These are phyloP conservation scores for Pogonocherus hispidulus DNA, from an alignment of 2,888 invertebrate genomes.

Conservation along the genomic window DNA sequence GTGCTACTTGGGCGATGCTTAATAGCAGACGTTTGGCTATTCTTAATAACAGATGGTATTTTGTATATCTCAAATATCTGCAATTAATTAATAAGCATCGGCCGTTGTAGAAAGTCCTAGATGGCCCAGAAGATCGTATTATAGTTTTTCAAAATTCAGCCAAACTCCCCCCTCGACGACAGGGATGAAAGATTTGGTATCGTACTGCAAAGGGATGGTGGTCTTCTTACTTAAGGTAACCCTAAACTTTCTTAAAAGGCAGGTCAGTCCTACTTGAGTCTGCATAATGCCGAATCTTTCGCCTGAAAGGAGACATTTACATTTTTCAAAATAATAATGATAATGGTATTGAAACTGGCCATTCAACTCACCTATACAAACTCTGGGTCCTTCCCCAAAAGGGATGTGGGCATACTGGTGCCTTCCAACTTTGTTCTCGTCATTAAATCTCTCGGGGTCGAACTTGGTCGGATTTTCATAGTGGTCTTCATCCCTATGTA, in stretches of 20 bases:
- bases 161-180: constrained; percentile 54
- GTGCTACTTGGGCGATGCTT: too few species aligned
- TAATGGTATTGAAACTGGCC: too few species aligned
- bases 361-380: constrained; percentile 57
- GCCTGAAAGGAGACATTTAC: constrained; percentile 41
- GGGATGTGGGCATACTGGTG: constrained; percentile 51
- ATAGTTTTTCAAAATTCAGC: constrained; percentile 50
- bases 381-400: constrained; percentile 61
- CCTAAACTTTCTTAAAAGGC: constrained; percentile 60
- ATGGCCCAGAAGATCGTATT: neutral
- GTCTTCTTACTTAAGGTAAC: constrained; percentile 58
- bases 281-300: constrained; percentile 57
- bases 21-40: too few species aligned
- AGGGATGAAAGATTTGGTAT: constrained; percentile 50
- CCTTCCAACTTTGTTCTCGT: constrained; percentile 56
- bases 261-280: constrained; percentile 63
- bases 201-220: constrained; percentile 50
- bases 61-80: too few species aligned
- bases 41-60: too few species aligned
- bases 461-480: constrained; percentile 65
- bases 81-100: too few species aligned
- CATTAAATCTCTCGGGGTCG: constrained; percentile 65
- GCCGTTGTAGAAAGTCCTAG: too few species aligned
- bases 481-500: constrained; percentile 62
- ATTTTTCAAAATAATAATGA: constrained; percentile 7